Evolutionary conservation across 2,113 vertebrate species (phyloP), one percentile per base, ranked within the genome.

Genomic region (Heptranchias perlo): DNA sequence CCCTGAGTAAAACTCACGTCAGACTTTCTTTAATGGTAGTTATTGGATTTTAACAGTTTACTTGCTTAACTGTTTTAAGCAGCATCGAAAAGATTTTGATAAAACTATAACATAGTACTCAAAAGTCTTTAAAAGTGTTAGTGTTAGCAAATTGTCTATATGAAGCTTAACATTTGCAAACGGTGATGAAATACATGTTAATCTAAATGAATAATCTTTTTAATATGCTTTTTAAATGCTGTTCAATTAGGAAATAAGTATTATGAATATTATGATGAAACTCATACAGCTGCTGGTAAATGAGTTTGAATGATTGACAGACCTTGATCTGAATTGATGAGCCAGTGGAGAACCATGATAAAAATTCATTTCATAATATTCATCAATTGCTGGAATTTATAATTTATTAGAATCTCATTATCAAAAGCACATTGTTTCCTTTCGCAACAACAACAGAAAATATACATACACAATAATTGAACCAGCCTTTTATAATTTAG

Each of bases 1-100:
- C 98, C 98, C 97, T 97, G 97, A 98, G 97, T 97, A 97, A 95
- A 98, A 98, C 97, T 97, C 98, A 98, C 97, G 98, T 97, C 97
- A 97, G 97, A 98, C 98, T 69, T 95, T 69, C 44, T 95, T 95
- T 95, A 95, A 95, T 95, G 93, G 44, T 95, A 95, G 61, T 47
- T 44, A 64, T 18, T 69, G 62, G 21, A 69, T 69, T 67, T 95
- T 95, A 95, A 95, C 94, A 49, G 39, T 67, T 95, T 67, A 52
- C 39, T 49, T 95, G 39, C 64, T 67, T 95, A 91, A 54, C 87
- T 4, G 49, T 69, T 69, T 95, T 52, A 49, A 69, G 39, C 49
- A 49, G 5, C 23, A 65, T 1, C 28, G 3, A 52, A 69, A 69
- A 47, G 44, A 47, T 67, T n/a, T 28, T 49, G 64, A 69, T 67